Evolutionary conservation across 2,797 vertebrate species (phyloP).

Genomic region (Leucoraja ocellata): DNA sequence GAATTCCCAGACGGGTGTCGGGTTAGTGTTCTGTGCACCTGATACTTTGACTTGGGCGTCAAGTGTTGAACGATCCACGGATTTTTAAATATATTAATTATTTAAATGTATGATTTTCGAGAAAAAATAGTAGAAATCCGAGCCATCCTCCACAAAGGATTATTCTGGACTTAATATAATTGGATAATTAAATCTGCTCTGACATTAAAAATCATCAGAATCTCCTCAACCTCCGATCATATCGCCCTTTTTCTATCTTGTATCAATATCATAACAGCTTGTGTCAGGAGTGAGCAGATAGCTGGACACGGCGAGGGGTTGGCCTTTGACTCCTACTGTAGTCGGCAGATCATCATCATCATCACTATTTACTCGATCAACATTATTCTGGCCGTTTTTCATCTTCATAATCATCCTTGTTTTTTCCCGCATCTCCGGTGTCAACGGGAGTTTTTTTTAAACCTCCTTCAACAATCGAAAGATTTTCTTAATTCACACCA

Average conservation of each 20-base stretch:
- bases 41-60: neutral
- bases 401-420: neutral
- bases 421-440: neutral
- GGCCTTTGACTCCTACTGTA: constrained; percentile 75
- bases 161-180: neutral
- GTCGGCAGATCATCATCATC: constrained; percentile 68
- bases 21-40: neutral
- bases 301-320: constrained; percentile 66
- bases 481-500: neutral
- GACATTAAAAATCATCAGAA: constrained; percentile 39
- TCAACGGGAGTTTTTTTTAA: neutral
- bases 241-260: constrained; percentile 61
- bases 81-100: neutral
- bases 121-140: neutral
- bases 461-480: neutral
- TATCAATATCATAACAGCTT: constrained; percentile 82
- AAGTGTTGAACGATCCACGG: neutral
- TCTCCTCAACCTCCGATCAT: constrained; percentile 57
- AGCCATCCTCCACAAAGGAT: neutral
- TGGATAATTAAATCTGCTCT: neutral
- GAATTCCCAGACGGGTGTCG: neutral
- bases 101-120: neutral
- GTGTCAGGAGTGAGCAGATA: constrained; percentile 70
- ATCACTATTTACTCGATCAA: constrained; percentile 50
- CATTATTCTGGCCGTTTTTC: neutral